Evolutionary conservation across 2,888 invertebrate genomes (phyloP), one percentile per base, ranked within the genome.

Genomic region (Seira ritae): DNA sequence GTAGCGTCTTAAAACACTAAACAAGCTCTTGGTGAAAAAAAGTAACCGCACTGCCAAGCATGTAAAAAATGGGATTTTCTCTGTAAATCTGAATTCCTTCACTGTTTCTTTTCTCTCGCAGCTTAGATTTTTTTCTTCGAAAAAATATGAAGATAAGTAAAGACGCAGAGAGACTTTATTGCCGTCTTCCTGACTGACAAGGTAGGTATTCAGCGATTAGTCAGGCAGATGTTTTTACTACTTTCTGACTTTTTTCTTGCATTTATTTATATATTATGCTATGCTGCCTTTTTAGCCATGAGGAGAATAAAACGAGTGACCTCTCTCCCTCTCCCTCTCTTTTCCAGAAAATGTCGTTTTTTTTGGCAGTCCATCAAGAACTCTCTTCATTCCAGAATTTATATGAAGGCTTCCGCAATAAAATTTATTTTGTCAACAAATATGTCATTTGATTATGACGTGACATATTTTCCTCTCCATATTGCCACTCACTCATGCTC

Each of bases 391-490:
- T 20, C 6, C 3, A 12, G 55, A 55, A 55, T 31, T 4, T 31
- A 8, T 4, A 50, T 20, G 60, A 62, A 19, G 62, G 62, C 62
- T 22, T 62, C 62, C 22, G 22, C n/a, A 8, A 20, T 62, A 62
- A 62, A 62, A 62, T 62, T 62, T 62, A 62, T 62, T 19, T 62
- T 62, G 62, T 62, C 62, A 62, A 62, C 62, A 62, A 62, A 62
- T 20, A 62, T 62, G 62, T 62, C 62, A 62, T 62, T 62, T 20
- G 19, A 62, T 20, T 62, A 62, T 62, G 19, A 20, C 62, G n/a
- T 19, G 62, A 22, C 62, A 62, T 62, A 62, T 62, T 62, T 62
- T 62, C 62, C 62, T 22, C 12, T 62, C 20, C 62, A 62, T 62
- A 62, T 20, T 20, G 62, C 62, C 22, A 50, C 50, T 20, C 22